A percentile compares a stretch with the other conserved stretches of the same genome.
phyloP scores from a whole-genome alignment of 92 coral and sea anemone genomes.

The Parazoanthus swiftii region DNA sequence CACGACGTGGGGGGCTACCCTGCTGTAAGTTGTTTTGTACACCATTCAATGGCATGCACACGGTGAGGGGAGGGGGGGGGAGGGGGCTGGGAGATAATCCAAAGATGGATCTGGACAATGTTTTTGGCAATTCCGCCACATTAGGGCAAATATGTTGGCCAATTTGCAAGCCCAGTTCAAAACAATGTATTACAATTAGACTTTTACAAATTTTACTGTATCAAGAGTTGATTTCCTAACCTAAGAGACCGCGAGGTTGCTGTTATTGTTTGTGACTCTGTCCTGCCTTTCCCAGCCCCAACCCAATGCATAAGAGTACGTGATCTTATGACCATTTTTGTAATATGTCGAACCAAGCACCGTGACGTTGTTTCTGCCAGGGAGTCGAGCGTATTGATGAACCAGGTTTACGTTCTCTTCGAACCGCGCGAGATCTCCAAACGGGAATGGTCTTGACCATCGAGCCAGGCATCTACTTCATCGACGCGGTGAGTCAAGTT shows the following conservation, averaged over 20 bases:
- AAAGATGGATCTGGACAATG: neutral
- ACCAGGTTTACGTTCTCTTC: slow-evolving; percentile 88
- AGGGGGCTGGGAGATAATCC: neutral
- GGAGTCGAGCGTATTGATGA: slow-evolving; percentile 81
- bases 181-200: no score
- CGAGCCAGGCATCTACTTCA: slow-evolving; percentile 96
- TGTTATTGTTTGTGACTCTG: neutral
- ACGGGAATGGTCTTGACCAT: slow-evolving; percentile 87
- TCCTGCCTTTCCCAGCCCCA: neutral
- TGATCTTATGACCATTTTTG: neutral
- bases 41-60: neutral
- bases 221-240: neutral
- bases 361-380: slow-evolving; percentile 41
- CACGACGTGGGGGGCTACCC: slow-evolving; percentile 98
- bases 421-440: slow-evolving; percentile 76
- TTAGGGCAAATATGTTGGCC: no score
- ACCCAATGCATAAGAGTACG: neutral
- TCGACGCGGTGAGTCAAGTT: slow-evolving; percentile 62
- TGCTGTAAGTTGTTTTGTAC: slow-evolving; percentile 56
- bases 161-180: neutral
- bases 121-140: no score
- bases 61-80: neutral
- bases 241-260: neutral
- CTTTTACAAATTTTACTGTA: no score
- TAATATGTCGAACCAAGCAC: no score